phyloP scores from a whole-genome alignment of 2,797 vertebrate genomes.

The Parotocinclus haroldoi region DNA sequence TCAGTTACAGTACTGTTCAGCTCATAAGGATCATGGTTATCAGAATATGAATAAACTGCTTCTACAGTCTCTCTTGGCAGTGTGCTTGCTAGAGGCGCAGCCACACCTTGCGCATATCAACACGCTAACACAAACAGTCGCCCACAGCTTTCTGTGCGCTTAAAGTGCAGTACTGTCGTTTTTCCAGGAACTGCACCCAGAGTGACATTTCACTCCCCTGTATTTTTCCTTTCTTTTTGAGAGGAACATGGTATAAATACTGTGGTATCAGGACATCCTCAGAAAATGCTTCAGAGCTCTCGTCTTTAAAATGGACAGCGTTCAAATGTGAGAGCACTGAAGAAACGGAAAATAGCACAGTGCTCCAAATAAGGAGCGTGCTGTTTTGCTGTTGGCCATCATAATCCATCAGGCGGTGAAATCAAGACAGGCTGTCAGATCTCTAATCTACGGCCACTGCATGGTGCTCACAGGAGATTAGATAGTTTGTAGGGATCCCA shows the following conservation, averaged over 20 bases:
- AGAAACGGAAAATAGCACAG: not conserved
- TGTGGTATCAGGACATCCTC: not conserved
- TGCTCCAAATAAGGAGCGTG: conserved; percentile 8
- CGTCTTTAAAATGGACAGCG: conserved; percentile 26
- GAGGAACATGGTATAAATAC: not conserved
- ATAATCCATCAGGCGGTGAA: conserved; percentile 24
- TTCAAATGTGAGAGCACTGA: conserved; percentile 8
- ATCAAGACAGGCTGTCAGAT: conserved; percentile 13
- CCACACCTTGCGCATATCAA: conserved; percentile 6
- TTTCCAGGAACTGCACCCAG: not conserved
- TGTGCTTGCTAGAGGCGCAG: not conserved
- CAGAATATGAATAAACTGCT: conserved; percentile 22
- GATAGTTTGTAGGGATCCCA: conserved; percentile 12
- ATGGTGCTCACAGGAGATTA: conserved; percentile 23
- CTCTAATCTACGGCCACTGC: conserved; percentile 32
- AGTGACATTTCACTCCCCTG: conserved; percentile 6
- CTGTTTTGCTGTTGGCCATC: conserved; percentile 10
- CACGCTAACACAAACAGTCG: not conserved
- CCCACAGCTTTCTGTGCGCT: no score
- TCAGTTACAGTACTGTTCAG: no score
- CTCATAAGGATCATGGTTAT: conserved; percentile 1
- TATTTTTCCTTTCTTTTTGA: conserved; percentile 4
- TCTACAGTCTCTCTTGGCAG: conserved; percentile 11
- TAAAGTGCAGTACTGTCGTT: no score
- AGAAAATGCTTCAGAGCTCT: conserved; percentile 14